These are phyloP conservation scores for Galbula dea DNA, from an alignment of 2,113 vertebrate genomes.

Conservation along the genomic window DNA sequence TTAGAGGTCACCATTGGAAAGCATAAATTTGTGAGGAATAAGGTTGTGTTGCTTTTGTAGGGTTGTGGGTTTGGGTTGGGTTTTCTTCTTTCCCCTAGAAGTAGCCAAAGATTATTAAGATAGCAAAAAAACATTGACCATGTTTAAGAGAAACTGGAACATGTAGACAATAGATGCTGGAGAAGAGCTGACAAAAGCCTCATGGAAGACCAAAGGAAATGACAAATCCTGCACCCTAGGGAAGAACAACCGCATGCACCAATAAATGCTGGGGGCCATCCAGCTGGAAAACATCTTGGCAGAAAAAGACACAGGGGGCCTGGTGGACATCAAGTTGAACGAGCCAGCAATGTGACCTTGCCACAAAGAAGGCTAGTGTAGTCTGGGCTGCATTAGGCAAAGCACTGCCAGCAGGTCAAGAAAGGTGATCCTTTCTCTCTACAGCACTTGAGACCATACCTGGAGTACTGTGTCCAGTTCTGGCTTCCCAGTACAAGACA, in stretches of 20 bases:
- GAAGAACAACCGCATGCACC: neutral
- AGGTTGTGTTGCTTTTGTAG: neutral
- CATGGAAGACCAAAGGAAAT: neutral
- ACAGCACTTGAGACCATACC: neutral
- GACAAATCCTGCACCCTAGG: neutral
- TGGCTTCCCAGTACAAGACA: neutral
- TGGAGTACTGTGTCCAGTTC: neutral
- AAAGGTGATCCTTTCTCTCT: neutral
- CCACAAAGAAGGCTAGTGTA: neutral
- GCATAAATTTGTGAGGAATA: neutral
- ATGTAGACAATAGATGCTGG: neutral
- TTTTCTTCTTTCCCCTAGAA: neutral
- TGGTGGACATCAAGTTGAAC: neutral
- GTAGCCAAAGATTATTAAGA: conserved; percentile 7
- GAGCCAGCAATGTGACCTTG: neutral
- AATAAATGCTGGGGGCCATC: neutral
- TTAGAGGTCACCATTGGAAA: neutral
- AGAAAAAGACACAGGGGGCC: neutral
- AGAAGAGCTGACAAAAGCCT: neutral
- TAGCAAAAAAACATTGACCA: neutral
- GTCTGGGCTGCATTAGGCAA: neutral
- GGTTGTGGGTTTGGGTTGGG: neutral
- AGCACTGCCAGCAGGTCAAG: neutral
- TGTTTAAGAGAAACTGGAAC: neutral
- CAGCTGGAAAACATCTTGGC: neutral